A percentile compares a stretch with the other conserved stretches of the same genome.
Evolutionary conservation across 2,888 invertebrate species (phyloP).

Genomic region (Nemapogon koenigi): DNA sequence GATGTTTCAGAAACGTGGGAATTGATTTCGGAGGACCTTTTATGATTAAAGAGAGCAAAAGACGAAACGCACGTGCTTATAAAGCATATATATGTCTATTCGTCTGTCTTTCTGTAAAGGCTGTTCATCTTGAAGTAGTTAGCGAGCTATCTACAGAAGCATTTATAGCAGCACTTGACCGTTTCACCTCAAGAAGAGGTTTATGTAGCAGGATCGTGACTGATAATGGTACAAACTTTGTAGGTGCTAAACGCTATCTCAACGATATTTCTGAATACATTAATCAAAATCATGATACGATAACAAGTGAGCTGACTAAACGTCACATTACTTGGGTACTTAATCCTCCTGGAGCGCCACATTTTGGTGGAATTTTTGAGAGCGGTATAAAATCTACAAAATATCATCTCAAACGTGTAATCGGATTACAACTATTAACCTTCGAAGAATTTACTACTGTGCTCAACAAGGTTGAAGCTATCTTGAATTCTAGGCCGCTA

Average conservation of each 20-base stretch:
- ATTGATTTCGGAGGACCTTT: constrained; percentile 18
- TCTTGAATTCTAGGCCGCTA: constrained; percentile 20
- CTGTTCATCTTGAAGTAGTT: constrained; percentile 20
- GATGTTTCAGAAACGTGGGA: constrained; percentile 12
- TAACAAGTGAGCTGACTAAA: constrained; percentile 12
- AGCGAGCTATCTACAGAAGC: constrained; percentile 17
- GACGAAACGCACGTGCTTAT: constrained; percentile 8
- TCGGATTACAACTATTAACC: constrained; percentile 17
- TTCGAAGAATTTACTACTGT: constrained; percentile 20
- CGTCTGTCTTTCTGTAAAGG: constrained; percentile 18
- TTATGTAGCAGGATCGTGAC: constrained; percentile 16
- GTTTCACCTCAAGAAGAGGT: constrained; percentile 15
- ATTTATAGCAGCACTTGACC: constrained; percentile 15
- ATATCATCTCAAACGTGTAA: constrained; percentile 19
- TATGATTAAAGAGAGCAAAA: constrained; percentile 9
- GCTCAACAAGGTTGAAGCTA: constrained; percentile 18
- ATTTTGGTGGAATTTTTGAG: constrained; percentile 24
- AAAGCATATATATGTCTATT: constrained; percentile 14
- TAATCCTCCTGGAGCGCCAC: constrained; percentile 20
- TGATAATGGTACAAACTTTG: constrained; percentile 23
- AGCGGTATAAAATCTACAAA: constrained; percentile 21
- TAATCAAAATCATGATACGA: not conserved
- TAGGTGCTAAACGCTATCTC: constrained; percentile 19
- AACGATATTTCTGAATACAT: constrained; percentile 11
- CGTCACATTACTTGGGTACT: constrained; percentile 21